These are phyloP conservation scores for Zophobas morio DNA, from an alignment of 1,140 invertebrate species.

Conservation along the genomic window DNA sequence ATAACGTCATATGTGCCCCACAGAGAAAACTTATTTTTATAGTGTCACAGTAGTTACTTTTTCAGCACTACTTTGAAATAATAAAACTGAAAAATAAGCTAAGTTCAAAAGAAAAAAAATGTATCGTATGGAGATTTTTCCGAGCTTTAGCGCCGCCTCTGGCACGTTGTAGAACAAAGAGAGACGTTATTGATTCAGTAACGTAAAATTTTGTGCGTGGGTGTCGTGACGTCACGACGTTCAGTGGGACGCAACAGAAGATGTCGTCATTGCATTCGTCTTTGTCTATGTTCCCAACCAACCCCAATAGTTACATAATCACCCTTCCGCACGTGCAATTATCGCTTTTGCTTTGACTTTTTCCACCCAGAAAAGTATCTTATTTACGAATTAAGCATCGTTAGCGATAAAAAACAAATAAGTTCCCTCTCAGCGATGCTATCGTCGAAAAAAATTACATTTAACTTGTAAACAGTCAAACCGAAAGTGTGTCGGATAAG, in stretches of 20 bases:
- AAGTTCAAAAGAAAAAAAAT: too few species aligned
- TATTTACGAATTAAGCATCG: slow-evolving; percentile 8
- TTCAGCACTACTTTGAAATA: too few species aligned
- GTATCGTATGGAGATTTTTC: too few species aligned
- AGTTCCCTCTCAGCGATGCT: slow-evolving; percentile 16
- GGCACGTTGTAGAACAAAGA: slow-evolving; percentile 7
- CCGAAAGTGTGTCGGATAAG: slow-evolving; percentile 27
- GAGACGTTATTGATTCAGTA: slow-evolving; percentile 15
- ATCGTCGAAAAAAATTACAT: slow-evolving; percentile 18
- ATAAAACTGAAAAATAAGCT: too few species aligned
- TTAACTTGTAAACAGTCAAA: slow-evolving; percentile 39
- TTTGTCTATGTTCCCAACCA: not conserved
- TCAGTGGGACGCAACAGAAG: not conserved
- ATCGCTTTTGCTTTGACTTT: not conserved
- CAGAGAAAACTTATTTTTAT: too few species aligned
- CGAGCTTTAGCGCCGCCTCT: too few species aligned
- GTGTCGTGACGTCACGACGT: slow-evolving; percentile 10
- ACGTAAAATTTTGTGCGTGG: slow-evolving; percentile 35
- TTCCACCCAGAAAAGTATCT: too few species aligned
- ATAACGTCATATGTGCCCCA: too few species aligned
- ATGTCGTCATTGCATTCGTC: slow-evolving; percentile 16
- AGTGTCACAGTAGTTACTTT: too few species aligned
- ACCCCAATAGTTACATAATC: slow-evolving; percentile 1
- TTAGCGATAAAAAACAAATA: slow-evolving; percentile 23
- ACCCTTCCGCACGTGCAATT: not conserved